Conservation (phyloP, 1,140 invertebrate species). For the Drosophila bocki region DNA sequence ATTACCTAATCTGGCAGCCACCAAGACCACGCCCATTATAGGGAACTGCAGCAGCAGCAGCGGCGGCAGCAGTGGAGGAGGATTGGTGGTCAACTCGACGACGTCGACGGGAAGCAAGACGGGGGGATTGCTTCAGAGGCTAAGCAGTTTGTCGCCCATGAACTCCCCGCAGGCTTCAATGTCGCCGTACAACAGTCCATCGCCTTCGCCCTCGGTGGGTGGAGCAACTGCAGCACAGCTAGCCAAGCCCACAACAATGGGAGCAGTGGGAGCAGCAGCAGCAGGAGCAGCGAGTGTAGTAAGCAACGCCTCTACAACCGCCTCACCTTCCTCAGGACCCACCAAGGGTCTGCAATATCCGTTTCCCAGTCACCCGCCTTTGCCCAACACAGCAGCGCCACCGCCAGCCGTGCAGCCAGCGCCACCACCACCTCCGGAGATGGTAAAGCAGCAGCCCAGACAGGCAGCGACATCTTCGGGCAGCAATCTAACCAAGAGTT, state of each 20-base stretch:
- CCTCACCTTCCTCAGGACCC: conserved; percentile 49
- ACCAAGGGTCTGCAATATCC: conserved; percentile 91
- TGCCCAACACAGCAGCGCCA: conserved; percentile 85
- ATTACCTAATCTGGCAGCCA: conserved; percentile 80
- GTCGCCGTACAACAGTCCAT: conserved; percentile 83
- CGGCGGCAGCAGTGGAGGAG: background rate
- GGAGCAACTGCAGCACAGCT: conserved; percentile 24
- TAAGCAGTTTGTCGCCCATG: conserved; percentile 83
- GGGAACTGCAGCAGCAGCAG: conserved; percentile 50
- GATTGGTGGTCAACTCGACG: conserved; percentile 27
- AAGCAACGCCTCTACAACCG: conserved; percentile 22
- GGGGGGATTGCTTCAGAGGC: conserved; percentile 63
- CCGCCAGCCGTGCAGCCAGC: conserved; percentile 70
- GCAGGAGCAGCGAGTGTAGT: background rate
- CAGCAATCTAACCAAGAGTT: conserved; percentile 63
- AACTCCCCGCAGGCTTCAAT: conserved; percentile 84
- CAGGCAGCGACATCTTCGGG: background rate
- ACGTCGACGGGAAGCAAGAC: conserved; percentile 49
- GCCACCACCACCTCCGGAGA: conserved; percentile 65
- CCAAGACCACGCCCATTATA: conserved; percentile 72
- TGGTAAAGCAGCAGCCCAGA: conserved; percentile 19
- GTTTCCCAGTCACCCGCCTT: conserved; percentile 91
- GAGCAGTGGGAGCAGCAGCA: background rate
- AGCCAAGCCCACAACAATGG: conserved; percentile 25
- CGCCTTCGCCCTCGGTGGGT: conserved; percentile 72